Conservation (phyloP, 1,140 invertebrate genomes). For the Drosophila dunni region DNA sequence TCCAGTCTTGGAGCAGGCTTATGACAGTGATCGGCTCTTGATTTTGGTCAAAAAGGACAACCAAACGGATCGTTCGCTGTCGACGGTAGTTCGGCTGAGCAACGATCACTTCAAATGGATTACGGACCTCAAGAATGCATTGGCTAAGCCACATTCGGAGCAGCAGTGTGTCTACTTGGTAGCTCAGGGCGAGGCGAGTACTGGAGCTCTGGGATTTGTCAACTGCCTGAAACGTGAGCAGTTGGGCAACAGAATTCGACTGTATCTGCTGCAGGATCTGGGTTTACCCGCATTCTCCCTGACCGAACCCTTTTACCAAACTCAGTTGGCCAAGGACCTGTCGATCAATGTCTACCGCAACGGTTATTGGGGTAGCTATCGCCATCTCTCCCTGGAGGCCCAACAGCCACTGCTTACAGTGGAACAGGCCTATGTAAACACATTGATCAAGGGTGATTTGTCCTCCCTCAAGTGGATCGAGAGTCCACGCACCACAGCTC, state of each 20-base stretch:
- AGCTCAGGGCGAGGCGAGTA: constrained; percentile 87
- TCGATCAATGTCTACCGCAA: constrained; percentile 91
- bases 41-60: constrained; percentile 86
- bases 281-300: constrained; percentile 86
- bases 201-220: constrained; percentile 93
- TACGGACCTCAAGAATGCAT: constrained; percentile 89
- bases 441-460: constrained; percentile 93
- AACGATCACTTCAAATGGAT: constrained; percentile 92
- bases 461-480: constrained; percentile 97
- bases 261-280: constrained; percentile 88
- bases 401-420: constrained; percentile 88
- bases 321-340: constrained; percentile 90
- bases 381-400: constrained; percentile 89
- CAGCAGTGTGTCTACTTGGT: constrained; percentile 89
- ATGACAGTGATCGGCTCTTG: constrained; percentile 86
- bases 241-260: constrained; percentile 89
- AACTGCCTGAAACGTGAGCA: constrained; percentile 94
- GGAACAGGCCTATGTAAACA: constrained; percentile 97
- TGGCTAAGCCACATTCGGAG: constrained; percentile 86
- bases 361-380: constrained; percentile 93
- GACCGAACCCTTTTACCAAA: constrained; percentile 86
- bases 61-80: constrained; percentile 51
- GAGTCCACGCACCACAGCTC: constrained; percentile 87
- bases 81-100: constrained; percentile 84
- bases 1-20: constrained; percentile 84